These are phyloP conservation scores for Zaprionus taronus DNA, from an alignment of 1,140 invertebrate genomes.

Conservation along the genomic window DNA sequence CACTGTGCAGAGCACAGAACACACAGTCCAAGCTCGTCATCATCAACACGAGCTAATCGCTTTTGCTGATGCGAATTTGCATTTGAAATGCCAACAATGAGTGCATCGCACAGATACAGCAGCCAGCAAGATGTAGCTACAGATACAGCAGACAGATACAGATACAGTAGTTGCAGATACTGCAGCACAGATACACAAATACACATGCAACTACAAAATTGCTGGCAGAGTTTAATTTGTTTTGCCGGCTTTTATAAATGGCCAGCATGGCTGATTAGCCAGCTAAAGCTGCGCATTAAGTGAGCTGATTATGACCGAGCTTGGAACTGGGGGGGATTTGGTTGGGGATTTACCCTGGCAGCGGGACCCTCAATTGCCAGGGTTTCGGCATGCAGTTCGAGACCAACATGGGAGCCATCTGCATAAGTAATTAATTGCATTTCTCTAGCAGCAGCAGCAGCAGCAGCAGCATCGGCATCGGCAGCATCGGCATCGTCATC, in stretches of 20 bases:
- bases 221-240: conserved; percentile 43
- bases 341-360: not conserved
- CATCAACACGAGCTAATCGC: conserved; percentile 72
- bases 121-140: conserved; percentile 29
- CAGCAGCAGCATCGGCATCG: conserved; percentile 10
- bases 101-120: conserved; percentile 23
- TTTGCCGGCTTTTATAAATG: conserved; percentile 68
- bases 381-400: not conserved
- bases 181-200: conserved; percentile 5
- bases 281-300: conserved; percentile 51
- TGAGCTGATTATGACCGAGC: conserved; percentile 61
- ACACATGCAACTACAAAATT: conserved; percentile 22
- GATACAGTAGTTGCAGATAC: conserved; percentile 9
- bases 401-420: conserved; percentile 42
- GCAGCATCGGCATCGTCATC: conserved; percentile 25
- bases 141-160: conserved; percentile 12
- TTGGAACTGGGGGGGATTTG: not conserved
- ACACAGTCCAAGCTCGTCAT: conserved; percentile 3
- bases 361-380: conserved; percentile 8
- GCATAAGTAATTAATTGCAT: conserved; percentile 78
- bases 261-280: conserved; percentile 73
- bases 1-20: not conserved
- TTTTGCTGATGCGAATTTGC: conserved; percentile 76
- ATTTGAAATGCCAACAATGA: conserved; percentile 60
- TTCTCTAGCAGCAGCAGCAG: conserved; percentile 32